These are phyloP conservation scores for Hydrozoanthus tunicans DNA, from an alignment of 64 coral and sea anemone genomes.

Conservation along the genomic window DNA sequence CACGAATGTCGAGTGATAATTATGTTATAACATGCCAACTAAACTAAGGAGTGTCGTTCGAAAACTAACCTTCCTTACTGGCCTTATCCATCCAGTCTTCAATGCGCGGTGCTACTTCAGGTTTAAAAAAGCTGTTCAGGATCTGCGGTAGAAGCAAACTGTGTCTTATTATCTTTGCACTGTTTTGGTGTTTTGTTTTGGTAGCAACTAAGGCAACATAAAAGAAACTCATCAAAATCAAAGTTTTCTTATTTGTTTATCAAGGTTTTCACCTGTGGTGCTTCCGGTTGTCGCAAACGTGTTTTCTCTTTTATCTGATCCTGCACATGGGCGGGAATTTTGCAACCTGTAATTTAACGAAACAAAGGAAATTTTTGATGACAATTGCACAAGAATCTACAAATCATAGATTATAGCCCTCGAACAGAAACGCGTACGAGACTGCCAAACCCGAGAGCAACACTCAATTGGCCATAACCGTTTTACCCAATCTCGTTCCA, in stretches of 20 bases:
- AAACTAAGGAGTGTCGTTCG: neutral
- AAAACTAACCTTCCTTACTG: slow-evolving; percentile 14
- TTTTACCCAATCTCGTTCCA: no score
- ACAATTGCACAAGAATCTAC: no score
- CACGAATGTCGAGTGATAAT: neutral
- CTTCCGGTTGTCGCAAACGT: neutral
- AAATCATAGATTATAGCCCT: no score
- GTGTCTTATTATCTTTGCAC: neutral
- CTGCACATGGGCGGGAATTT: neutral
- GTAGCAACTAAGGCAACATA: neutral
- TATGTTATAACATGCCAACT: neutral
- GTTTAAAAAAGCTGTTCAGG: slow-evolving; percentile 19
- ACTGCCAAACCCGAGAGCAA: no score
- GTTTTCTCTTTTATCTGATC: neutral
- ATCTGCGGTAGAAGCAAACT: neutral
- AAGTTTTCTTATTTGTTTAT: neutral
- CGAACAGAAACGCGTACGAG: no score
- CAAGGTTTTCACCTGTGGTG: neutral
- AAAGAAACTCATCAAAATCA: neutral
- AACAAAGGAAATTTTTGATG: no score
- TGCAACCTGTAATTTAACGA: slow-evolving; percentile 4
- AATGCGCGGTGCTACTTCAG: slow-evolving; percentile 17
- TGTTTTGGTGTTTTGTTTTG: neutral
- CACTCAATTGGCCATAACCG: no score
- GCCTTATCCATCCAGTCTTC: slow-evolving; percentile 48